Base-by-base conservation (phyloP, 2,113 vertebrate species). In the Ibidorhyncha struthersii region DNA sequence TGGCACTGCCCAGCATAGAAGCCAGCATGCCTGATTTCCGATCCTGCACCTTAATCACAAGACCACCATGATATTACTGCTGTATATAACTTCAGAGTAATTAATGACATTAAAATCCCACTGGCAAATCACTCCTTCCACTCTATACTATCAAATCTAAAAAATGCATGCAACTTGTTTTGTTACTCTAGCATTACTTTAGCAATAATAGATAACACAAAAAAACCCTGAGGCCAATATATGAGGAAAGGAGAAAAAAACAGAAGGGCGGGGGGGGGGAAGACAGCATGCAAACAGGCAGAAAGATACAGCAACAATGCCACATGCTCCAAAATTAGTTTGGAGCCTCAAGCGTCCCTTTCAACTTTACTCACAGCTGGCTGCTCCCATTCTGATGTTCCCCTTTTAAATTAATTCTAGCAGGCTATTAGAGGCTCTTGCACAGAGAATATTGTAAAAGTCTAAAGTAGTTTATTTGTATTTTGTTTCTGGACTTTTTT, bases 301-400 rank as follows among this genome's bases (percentile, higher is more conserved):
- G 61, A 94, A 90, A 87, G 65, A 82, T 52, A 82, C 0, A 88
- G 69, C 45, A 93, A 89, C 49, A 91, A 86, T 93, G 66, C 59
- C 34, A 87, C 76, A 76, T 13, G 83, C 29, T 66, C 36, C 66
- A 65, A 80, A 87, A 82, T 82, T 26, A 88, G 58, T 95, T 47
- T 91, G 70, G 84, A 94, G 53, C 53, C 41, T 95, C 41, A 85
- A 85, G 87, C 63, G 93, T 93, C 89, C 93, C 61, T 94, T 96
- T 85, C 82, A 91, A 93, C 93, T 94, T 94, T 94, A 66, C 81
- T 93, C 84, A 96, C 91, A 85, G 86, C 73, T 95, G 62, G 89
- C 78, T 97, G 91, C 87, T 96, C 40, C 74, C 55, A 80, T 83
- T 45, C 63, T 95, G 74, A 91, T 74, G 23, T 36, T 90, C 74